Base-by-base conservation (phyloP, 2,888 invertebrate genomes). In the Leptogaster cylindrica region DNA sequence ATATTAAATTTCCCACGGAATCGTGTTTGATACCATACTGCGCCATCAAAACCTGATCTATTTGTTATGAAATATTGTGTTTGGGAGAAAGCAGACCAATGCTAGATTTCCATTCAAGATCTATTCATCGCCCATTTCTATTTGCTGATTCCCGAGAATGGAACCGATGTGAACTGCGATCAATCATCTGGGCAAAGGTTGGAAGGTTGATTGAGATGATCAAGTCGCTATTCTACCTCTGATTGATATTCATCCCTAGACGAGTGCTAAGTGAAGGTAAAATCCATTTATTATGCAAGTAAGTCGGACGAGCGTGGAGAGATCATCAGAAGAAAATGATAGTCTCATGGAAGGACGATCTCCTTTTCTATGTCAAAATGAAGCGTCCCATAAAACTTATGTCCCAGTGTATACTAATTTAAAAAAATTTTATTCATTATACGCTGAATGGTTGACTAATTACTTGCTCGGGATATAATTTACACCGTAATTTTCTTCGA, bases 151-250 rank as follows among this genome's bases (percentile, higher is more conserved):
- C 14, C 16, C n/a, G n/a, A 27, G 28, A 8, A 14, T 46, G 10
- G 4, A 5, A 25, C 10, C 33, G 20, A 58, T 25, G 31, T 58
- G 58, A 58, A 58, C 58, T 58, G 36, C 63, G 51, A 63, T 67
- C 67, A 67, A 67, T 67, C 68, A 64, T 31, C 39, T 23, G 68
- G 52, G 64, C 52, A 68, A 66, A 66, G 68, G 68, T 68, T 68
- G 66, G 66, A 63, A 68, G 68, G 68, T 68, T 68, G 68, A 68
- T 68, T 68, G 66, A 66, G 66, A 61, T 66, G 66, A 68, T 68
- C 68, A 68, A 63, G 51, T 61, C 48, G 27, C 31, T 58, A 58
- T 58, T 58, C 58, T 58, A 41, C 58, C 58, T 36, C 58, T 58
- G 58, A 58, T 58, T 58, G 58, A 36, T 36, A 58, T 58, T 58